Conservation (phyloP, 2,888 invertebrate species). For the Nemotelus nigrinus region DNA sequence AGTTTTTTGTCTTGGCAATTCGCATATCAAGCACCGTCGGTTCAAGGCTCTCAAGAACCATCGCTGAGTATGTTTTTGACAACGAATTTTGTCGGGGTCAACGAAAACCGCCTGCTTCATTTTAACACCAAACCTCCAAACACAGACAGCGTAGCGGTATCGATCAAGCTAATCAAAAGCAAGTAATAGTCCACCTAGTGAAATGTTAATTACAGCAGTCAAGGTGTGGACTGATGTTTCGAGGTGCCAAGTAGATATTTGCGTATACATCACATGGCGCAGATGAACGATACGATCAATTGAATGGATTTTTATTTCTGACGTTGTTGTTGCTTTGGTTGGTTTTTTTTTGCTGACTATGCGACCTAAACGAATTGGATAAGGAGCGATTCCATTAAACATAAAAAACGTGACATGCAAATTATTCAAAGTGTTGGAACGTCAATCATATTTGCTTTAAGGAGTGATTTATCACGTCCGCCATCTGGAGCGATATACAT, state of each 20-base stretch:
- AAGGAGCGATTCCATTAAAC: slow-evolving; percentile 36
- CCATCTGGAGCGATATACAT: slow-evolving; percentile 34
- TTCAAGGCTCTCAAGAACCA: no score
- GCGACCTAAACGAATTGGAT: background rate
- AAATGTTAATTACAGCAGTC: slow-evolving; percentile 10
- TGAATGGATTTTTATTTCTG: no score
- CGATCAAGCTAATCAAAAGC: background rate
- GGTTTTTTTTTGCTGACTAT: no score
- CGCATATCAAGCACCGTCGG: no score
- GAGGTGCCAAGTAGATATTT: slow-evolving; percentile 23
- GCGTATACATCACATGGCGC: background rate
- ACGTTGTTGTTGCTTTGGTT: no score
- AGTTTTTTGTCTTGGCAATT: no score
- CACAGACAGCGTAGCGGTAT: background rate
- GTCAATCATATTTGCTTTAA: slow-evolving; percentile 51
- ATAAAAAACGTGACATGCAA: slow-evolving; percentile 50
- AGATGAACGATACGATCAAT: no score
- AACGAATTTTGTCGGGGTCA: background rate
- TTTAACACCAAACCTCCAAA: background rate
- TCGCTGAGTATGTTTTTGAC: no score
- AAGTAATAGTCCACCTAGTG: slow-evolving; percentile 6
- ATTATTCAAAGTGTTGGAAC: slow-evolving; percentile 51
- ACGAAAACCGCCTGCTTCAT: background rate
- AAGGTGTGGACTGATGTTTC: slow-evolving; percentile 9
- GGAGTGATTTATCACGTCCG: slow-evolving; percentile 50